Base-by-base conservation (phyloP, 1,140 invertebrate genomes). In the Panagrolaimus sp. region DNA sequence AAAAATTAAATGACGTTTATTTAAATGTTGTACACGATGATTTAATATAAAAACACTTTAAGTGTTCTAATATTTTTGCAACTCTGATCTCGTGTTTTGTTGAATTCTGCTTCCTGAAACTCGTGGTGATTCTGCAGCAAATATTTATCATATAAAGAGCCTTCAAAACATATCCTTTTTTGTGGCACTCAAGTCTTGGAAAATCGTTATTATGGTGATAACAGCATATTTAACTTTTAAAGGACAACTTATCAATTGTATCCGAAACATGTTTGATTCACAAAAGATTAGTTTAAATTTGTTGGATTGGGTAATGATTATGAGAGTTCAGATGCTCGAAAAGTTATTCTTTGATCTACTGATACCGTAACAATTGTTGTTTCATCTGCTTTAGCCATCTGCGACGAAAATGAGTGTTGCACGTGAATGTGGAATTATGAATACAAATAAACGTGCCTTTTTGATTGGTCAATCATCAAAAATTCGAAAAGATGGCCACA, bases 171-270 rank as follows among this genome's bases (percentile, higher is more conserved):
- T 79, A 91, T 91, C 0, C 85, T 98, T 1, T 98, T 91, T 82
- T 94, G 91, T 84, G 96, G 96, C 0, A 99, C 96, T 0, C 88
- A 90, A 78, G 89, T 98, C 12, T 91, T 98, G 72, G 96, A 98
- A 85, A 96, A 94, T 0, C 87, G 94, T 73, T 94, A 91, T 83
- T 93, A 91, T 83, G 90, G 89, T 63, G 89, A 89, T 76, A 89
- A 91, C 91, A 46, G 92, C 92, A 3, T 96, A 93, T 82, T 88
- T 88, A 58, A 96, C 93, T 6, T 89, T 90, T 5, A 95, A 95
- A 85, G 93, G 93, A 67, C 89, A 90, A 71, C 85, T 95, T 7
- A 90, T 95, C 1, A 89, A 91, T 87, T 95, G 84, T 95, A 91
- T 82, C 93, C 93, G 1, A 91, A 91, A 70, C 91, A 91, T 1